phyloP scores from a whole-genome alignment of 2,888 invertebrate species.

The Fissipunctia ypsillon region DNA sequence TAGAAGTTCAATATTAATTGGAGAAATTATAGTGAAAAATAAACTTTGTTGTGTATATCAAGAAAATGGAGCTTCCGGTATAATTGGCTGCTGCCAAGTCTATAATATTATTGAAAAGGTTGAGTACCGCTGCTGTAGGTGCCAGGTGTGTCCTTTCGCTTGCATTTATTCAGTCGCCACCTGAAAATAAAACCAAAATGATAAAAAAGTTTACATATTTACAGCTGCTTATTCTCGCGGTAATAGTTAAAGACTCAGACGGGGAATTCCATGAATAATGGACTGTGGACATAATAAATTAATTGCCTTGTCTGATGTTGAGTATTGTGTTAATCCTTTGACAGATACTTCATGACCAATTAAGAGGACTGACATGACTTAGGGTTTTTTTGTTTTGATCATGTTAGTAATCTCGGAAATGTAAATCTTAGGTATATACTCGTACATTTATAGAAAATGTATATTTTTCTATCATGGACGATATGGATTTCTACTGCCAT shows the following conservation, averaged over 20 bases:
- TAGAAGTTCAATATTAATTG: not conserved
- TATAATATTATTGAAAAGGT: constrained; percentile 26
- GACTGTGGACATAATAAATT: constrained; percentile 18
- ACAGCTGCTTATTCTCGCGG: constrained; percentile 47
- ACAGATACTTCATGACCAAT: constrained; percentile 21
- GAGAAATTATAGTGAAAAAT: not conserved
- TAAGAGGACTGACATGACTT: constrained; percentile 9
- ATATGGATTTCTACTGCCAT: not conserved
- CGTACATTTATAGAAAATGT: not conserved
- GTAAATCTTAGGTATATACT: not conserved
- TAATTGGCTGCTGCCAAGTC: not conserved
- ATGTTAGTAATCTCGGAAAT: not conserved
- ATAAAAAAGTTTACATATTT: constrained; percentile 12
- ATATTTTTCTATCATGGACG: not conserved
- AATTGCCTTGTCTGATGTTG: constrained; percentile 19
- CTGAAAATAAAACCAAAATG: constrained; percentile 32
- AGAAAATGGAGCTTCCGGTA: too few species aligned
- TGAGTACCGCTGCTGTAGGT: constrained; percentile 14
- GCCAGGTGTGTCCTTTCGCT: constrained; percentile 50
- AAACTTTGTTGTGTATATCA: too few species aligned
- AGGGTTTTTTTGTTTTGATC: not conserved
- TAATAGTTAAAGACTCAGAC: constrained; percentile 23
- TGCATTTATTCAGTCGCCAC: constrained; percentile 7
- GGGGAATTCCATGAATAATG: constrained; percentile 36
- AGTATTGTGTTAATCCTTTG: constrained; percentile 26